Conservation (phyloP, 1,140 invertebrate genomes). For the Pantala flavescens region DNA sequence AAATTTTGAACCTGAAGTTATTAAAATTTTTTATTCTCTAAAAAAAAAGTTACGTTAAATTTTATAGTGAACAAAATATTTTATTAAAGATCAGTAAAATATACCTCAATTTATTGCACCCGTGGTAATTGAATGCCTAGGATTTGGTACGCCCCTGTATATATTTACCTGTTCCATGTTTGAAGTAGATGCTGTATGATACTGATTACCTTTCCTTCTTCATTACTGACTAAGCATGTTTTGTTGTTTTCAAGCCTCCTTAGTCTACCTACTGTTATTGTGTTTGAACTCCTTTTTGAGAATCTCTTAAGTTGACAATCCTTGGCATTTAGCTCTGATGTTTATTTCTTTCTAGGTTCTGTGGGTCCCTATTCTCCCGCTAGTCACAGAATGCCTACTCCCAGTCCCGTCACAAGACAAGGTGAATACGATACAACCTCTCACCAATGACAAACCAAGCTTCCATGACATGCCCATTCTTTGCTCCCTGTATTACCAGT, state of each 20-base stretch:
- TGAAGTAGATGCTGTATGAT: neutral
- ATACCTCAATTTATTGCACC: too few relatives aligned
- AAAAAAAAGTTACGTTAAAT: too few relatives aligned
- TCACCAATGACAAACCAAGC: slow-evolving; percentile 15
- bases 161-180: slow-evolving; percentile 13
- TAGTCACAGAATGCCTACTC: slow-evolving; percentile 33
- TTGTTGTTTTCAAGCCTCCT: neutral
- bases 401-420: slow-evolving; percentile 28
- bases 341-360: slow-evolving; percentile 34
- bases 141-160: neutral
- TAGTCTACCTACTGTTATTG: slow-evolving; percentile 9
- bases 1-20: too few relatives aligned
- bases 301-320: slow-evolving; percentile 14
- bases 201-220: neutral
- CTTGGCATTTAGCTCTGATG: slow-evolving; percentile 8
- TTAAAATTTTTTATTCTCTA: too few relatives aligned
- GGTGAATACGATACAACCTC: slow-evolving; percentile 22
- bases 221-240: neutral
- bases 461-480: slow-evolving; percentile 20
- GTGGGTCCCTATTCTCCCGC: slow-evolving; percentile 41
- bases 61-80: too few relatives aligned
- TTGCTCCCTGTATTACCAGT: slow-evolving; percentile 14
- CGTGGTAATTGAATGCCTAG: too few relatives aligned
- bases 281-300: neutral
- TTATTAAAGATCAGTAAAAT: too few relatives aligned